phyloP scores from a whole-genome alignment of 2,888 invertebrate species.

The Troilus luridus region DNA sequence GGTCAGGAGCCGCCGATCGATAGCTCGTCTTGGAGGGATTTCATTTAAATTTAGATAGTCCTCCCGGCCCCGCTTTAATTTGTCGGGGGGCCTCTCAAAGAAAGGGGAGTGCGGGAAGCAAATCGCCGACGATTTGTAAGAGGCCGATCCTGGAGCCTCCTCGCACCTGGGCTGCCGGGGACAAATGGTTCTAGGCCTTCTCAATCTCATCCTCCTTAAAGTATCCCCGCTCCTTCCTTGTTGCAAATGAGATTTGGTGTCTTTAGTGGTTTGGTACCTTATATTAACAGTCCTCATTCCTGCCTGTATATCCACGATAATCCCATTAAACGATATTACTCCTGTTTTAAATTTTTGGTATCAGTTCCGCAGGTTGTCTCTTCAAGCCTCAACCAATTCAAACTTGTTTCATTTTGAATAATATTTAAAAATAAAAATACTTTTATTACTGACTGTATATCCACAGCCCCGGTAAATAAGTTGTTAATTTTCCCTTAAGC shows the following conservation, averaged over 20 bases:
- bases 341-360: no score
- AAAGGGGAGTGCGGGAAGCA: constrained; percentile 8
- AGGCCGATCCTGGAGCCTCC: background rate
- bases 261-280: background rate
- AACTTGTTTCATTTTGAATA: no score
- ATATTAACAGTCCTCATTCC: no score
- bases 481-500: no score
- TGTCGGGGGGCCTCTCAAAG: background rate
- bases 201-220: constrained; percentile 34
- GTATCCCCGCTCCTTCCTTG: background rate
- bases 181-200: background rate
- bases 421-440: no score
- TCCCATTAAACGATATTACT: no score
- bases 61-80: constrained; percentile 42
- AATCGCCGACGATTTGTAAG: constrained; percentile 41
- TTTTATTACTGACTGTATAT: no score
- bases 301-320: no score
- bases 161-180: constrained; percentile 10
- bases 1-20: constrained; percentile 53
- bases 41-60: constrained; percentile 50
- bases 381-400: no score
- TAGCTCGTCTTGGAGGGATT: constrained; percentile 44
- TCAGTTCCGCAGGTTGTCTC: no score
- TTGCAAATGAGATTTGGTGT: background rate
- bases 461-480: no score